A percentile compares a stretch with the other conserved stretches of the same genome.
Conservation (phyloP, 2,888 invertebrate genomes). For the Amphipoea lucens region DNA sequence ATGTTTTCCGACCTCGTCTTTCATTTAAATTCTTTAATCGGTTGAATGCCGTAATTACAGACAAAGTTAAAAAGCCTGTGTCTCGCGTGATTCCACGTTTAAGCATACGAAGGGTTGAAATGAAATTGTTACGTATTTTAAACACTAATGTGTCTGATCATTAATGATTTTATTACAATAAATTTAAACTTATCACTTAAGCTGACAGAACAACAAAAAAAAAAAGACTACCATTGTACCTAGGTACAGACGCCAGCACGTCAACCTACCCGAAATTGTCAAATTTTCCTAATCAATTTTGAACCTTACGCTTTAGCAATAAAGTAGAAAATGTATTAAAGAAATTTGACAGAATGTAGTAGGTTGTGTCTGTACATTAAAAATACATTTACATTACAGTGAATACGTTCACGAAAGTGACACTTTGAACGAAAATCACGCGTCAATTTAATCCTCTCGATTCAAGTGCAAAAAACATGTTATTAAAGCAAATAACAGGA, state of each 20-base stretch:
- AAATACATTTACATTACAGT: not conserved
- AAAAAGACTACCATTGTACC: not conserved
- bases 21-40: not conserved
- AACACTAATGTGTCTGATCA: not conserved
- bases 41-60: too few relatives aligned
- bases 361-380: not conserved
- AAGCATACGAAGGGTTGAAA: too few relatives aligned
- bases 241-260: too few relatives aligned
- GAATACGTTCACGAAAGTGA: not conserved
- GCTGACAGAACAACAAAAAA: not conserved
- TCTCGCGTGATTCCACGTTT: too few relatives aligned
- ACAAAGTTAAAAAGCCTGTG: too few relatives aligned
- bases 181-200: not conserved
- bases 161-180: too few relatives aligned
- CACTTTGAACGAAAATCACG: slow-evolving; percentile 9
- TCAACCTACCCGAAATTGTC: too few relatives aligned
- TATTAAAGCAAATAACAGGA: slow-evolving; percentile 68
- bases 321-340: too few relatives aligned
- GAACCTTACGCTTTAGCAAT: too few relatives aligned
- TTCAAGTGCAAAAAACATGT: slow-evolving; percentile 47
- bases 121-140: not conserved
- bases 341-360: too few relatives aligned
- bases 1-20: not conserved
- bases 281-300: too few relatives aligned
- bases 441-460: slow-evolving; percentile 5